These are phyloP conservation scores for Hyla sarda DNA, from an alignment of 2,113 vertebrate genomes.

Conservation along the genomic window DNA sequence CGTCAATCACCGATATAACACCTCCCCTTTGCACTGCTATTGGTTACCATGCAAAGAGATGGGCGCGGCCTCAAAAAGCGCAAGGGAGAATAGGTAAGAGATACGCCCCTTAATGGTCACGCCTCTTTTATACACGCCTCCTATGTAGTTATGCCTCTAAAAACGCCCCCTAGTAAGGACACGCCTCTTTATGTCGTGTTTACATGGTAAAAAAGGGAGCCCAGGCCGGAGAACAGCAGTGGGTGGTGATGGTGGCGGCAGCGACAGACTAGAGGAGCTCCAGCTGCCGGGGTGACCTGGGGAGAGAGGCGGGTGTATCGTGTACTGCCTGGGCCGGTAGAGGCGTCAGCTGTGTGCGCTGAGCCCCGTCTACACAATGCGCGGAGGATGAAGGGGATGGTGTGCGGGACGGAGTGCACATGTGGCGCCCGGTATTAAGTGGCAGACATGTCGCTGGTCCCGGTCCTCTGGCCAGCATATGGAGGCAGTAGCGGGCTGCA, in stretches of 20 bases:
- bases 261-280: not conserved
- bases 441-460: no score
- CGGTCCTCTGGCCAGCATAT: not conserved
- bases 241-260: not conserved
- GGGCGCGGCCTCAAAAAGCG: not conserved
- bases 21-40: not conserved
- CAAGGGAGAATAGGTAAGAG: not conserved
- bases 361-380: no score
- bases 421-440: not conserved
- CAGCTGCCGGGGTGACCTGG: no score
- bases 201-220: constrained; percentile 44
- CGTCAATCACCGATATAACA: not conserved
- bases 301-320: no score
- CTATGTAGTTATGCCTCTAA: no score
- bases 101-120: no score
- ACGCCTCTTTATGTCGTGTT: constrained; percentile 31
- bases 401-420: not conserved
- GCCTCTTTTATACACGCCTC: no score
- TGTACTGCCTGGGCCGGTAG: no score
- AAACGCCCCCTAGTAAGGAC: not conserved
- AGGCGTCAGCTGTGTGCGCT: no score
- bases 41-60: not conserved
- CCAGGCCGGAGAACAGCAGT: constrained; percentile 8
- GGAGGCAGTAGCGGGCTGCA: no score
- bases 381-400: no score